Conservation (phyloP, 1,140 invertebrate genomes). For the Pogonomyrmex californicus region DNA sequence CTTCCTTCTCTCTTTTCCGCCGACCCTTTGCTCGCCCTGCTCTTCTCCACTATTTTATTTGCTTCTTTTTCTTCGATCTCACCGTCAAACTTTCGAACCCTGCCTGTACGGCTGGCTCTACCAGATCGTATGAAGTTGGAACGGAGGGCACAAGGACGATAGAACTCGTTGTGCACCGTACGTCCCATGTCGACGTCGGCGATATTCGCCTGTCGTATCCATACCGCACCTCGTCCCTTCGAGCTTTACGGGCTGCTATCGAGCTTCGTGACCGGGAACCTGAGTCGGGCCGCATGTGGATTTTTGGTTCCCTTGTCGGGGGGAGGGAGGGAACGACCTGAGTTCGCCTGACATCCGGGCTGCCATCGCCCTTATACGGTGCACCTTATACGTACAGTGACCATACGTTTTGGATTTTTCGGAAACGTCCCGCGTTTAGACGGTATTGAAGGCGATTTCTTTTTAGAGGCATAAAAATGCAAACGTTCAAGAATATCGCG, state of each 20-base stretch:
- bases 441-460: neutral
- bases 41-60: neutral
- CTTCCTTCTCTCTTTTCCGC: neutral
- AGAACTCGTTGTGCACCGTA: constrained; percentile 55
- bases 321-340: constrained; percentile 60
- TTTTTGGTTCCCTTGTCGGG: constrained; percentile 62
- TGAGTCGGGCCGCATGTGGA: constrained; percentile 61
- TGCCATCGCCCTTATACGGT: constrained; percentile 15
- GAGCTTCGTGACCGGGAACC: constrained; percentile 73
- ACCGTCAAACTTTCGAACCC: constrained; percentile 68
- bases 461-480: neutral
- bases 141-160: constrained; percentile 23
- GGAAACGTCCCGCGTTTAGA: neutral
- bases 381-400: constrained; percentile 30
- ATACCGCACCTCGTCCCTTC: constrained; percentile 51
- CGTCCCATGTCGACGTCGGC: constrained; percentile 67
- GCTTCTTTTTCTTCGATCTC: constrained; percentile 64
- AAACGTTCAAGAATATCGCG: neutral
- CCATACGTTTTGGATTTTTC: constrained; percentile 40
- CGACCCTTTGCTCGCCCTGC: neutral
- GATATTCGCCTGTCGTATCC: constrained; percentile 74
- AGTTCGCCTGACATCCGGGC: neutral
- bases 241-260: constrained; percentile 71
- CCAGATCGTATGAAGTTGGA: constrained; percentile 39
- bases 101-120: constrained; percentile 18